These are phyloP conservation scores for Cyrtonyx montezumae DNA, from an alignment of 2,113 vertebrate genomes.

Conservation along the genomic window DNA sequence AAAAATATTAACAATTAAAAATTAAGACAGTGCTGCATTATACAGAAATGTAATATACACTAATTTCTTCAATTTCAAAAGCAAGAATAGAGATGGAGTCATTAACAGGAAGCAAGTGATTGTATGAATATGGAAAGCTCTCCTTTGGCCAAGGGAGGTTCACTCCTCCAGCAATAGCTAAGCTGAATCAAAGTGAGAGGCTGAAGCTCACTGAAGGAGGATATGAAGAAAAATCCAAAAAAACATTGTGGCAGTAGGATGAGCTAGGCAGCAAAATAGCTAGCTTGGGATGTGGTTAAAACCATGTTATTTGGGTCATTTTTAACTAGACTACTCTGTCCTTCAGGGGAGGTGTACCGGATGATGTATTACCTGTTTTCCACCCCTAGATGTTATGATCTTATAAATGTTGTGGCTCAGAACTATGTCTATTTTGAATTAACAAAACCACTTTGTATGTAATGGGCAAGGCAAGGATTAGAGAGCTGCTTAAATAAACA, in stretches of 20 bases:
- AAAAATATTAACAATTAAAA: neutral
- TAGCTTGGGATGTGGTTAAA: conserved; percentile 12
- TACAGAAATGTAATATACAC: neutral
- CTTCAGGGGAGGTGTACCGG: neutral
- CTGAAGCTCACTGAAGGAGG: neutral
- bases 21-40: neutral
- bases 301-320: conserved; percentile 30
- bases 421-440: conserved; percentile 40
- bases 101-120: neutral
- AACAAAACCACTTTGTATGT: conserved; percentile 44
- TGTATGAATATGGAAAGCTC: neutral
- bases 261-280: neutral
- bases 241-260: neutral
- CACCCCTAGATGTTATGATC: neutral
- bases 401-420: conserved; percentile 37
- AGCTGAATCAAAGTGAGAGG: neutral
- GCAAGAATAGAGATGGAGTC: neutral
- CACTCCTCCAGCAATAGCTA: neutral
- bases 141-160: neutral
- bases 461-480: conserved; percentile 24
- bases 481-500: conserved; percentile 25
- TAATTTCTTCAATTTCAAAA: neutral
- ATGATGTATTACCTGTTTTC: conserved; percentile 50
- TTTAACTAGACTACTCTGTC: conserved; percentile 22
- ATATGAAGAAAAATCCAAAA: neutral